A percentile compares a stretch with the other conserved stretches of the same genome.
Evolutionary conservation across 2,113 vertebrate species (phyloP).

Genomic region (Lutjanus erythropterus): DNA sequence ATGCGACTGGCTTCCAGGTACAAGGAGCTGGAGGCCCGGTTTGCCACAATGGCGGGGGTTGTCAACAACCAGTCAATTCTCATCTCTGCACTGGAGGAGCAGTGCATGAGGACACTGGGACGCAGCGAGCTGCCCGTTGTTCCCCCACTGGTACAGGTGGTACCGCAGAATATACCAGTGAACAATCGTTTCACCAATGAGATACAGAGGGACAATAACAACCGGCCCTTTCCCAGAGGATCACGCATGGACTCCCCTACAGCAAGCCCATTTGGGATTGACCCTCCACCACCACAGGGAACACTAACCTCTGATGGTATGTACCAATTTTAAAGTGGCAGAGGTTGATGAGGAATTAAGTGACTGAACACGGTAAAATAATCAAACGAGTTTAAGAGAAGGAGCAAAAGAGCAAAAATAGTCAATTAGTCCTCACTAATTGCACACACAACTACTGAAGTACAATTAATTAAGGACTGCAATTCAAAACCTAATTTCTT

Average conservation of each 20-base stretch:
- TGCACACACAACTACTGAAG: not conserved
- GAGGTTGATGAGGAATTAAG: not conserved
- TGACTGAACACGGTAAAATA: not conserved
- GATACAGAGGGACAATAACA: conserved; percentile 92
- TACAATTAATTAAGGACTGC: not conserved
- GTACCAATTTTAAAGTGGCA: conserved; percentile 34
- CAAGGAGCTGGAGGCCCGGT: conserved; percentile 93
- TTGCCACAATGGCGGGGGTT: conserved; percentile 89
- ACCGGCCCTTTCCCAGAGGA: conserved; percentile 88
- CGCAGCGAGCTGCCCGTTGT: conserved; percentile 88
- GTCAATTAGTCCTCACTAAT: conserved; percentile 2
- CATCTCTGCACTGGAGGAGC: conserved; percentile 92
- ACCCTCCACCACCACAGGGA: conserved; percentile 90
- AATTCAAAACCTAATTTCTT: conserved; percentile 39
- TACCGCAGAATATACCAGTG: conserved; percentile 91
- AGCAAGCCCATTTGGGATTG: conserved; percentile 79
- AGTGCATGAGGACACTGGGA: conserved; percentile 90
- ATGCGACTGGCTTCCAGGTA: conserved; percentile 93
- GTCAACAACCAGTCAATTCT: conserved; percentile 97
- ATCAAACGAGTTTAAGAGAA: not conserved
- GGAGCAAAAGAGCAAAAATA: not conserved
- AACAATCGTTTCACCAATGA: conserved; percentile 93
- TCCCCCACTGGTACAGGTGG: conserved; percentile 95
- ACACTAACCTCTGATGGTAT: conserved; percentile 93
- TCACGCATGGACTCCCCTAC: conserved; percentile 85